Percentiles rank a stretch among this genome's conserved stretches.
phyloP scores from a whole-genome alignment of 2,888 invertebrate genomes.

The Leucoma salicis region DNA sequence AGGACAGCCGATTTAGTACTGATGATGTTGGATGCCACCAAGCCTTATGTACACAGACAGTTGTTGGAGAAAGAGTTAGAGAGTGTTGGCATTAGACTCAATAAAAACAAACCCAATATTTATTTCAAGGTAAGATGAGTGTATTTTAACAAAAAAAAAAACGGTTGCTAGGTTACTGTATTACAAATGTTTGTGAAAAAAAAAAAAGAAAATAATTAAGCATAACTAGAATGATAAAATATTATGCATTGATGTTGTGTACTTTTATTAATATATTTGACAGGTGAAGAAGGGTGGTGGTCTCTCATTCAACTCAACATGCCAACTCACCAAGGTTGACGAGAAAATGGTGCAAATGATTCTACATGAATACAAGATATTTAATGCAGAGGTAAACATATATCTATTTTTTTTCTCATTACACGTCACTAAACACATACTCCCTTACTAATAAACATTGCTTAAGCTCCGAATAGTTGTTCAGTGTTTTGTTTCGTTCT shows the following conservation, averaged over 20 bases:
- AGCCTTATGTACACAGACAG: constrained; percentile 96
- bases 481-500: too few species aligned
- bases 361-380: constrained; percentile 98
- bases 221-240: too few species aligned
- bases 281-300: constrained; percentile 97
- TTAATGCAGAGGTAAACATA: constrained; percentile 91
- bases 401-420: too few species aligned
- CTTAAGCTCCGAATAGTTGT: too few species aligned
- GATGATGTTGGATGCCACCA: constrained; percentile 99
- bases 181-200: too few species aligned
- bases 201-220: too few species aligned
- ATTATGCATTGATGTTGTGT: too few species aligned
- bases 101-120: constrained; percentile 97
- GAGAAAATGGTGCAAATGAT: constrained; percentile 99
- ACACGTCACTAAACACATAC: too few species aligned
- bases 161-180: too few species aligned
- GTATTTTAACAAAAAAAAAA: too few species aligned
- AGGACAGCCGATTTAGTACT: constrained; percentile 98
- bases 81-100: constrained; percentile 97
- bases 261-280: too few species aligned
- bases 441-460: too few species aligned
- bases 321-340: constrained; percentile 94
- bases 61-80: constrained; percentile 97
- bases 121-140: constrained; percentile 95
- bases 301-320: constrained; percentile 97